These are phyloP conservation scores for Cheilosia urbana DNA, from an alignment of 2,888 invertebrate genomes.

Conservation along the genomic window DNA sequence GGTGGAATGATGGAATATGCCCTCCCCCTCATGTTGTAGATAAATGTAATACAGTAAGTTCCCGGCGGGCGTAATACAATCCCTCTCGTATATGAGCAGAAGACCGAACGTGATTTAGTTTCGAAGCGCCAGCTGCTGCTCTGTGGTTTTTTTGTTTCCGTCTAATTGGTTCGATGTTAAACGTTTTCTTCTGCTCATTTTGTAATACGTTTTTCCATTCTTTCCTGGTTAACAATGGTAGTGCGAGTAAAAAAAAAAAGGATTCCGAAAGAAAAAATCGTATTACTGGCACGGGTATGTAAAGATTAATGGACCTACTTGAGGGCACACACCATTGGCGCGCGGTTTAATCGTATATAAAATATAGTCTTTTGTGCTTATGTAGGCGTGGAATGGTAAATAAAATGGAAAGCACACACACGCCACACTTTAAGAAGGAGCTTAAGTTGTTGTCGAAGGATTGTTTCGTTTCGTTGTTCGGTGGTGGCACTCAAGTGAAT, in stretches of 20 bases:
- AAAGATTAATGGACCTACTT: constrained; percentile 49
- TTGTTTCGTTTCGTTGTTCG: background rate
- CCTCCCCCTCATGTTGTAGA: background rate
- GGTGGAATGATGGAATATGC: background rate
- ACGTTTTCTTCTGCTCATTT: constrained; percentile 34
- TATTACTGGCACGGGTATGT: constrained; percentile 1
- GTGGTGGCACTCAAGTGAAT: constrained; percentile 39
- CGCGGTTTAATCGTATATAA: constrained; percentile 35
- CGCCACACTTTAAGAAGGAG: constrained; percentile 10
- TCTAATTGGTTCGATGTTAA: constrained; percentile 60
- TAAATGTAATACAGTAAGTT: constrained; percentile 10
- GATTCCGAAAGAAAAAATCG: constrained; percentile 4
- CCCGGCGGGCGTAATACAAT: background rate
- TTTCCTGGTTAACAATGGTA: background rate
- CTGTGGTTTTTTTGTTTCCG: constrained; percentile 48
- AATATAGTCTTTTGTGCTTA: constrained; percentile 14
- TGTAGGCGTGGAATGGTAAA: constrained; percentile 2
- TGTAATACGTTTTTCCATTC: background rate
- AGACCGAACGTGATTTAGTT: constrained; percentile 17
- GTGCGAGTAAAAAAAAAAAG: background rate
- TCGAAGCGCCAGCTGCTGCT: constrained; percentile 20
- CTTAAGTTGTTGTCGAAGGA: constrained; percentile 16
- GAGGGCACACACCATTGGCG: constrained; percentile 37
- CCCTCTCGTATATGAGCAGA: background rate
- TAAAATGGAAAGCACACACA: background rate